Base-by-base conservation (phyloP, 2,113 vertebrate species). In the Neogobius melanostomus region DNA sequence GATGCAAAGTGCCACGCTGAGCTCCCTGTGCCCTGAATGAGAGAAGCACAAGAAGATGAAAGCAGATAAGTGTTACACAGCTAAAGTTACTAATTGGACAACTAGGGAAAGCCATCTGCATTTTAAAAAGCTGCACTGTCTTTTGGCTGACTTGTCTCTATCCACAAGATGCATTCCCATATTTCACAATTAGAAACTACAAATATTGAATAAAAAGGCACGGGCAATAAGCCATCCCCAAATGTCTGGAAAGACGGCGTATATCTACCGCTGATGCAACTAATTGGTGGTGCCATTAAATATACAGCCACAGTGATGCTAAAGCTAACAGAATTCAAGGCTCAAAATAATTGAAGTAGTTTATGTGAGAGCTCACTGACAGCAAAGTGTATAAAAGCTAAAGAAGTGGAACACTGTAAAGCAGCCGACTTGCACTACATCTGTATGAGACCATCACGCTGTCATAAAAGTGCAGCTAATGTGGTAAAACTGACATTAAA, bases 71-170 rank as follows among this genome's bases (percentile, higher is more conserved):
- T 85, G 82, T 88, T 89, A 71, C 79, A 84, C 59, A 82, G 78
- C 77, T 85, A 72, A 86, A 89, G 81, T 87, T 85, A 88, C 89
- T 92, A 92, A 93, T 92, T 92, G 86, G 83, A 84, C 87, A 87
- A 90, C 90, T 76, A 90, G 90, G 90, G 90, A 90, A 88, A 87
- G 86, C 77, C 81, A 88, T 89, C 84, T 88, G 79, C 74, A 85
- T 91, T 88, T 87, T 84, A 87, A 90, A 86, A 85, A 63, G 70
- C 66, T 68, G 74, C 64, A 62, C 52, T 85, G 81, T 59, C 80
- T 72, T 71, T 87, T 90, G 79, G 83, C 85, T 80, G 69, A 77
- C 80, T 85, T 7, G 46, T 85, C 68, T 67, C 76, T 72, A 87
- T 85, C 71, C 80, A 87, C 86, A 86, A 81, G 72, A 86, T 74